Conservation (phyloP, 1,140 invertebrate species). For the Brachionus manjavacas region DNA sequence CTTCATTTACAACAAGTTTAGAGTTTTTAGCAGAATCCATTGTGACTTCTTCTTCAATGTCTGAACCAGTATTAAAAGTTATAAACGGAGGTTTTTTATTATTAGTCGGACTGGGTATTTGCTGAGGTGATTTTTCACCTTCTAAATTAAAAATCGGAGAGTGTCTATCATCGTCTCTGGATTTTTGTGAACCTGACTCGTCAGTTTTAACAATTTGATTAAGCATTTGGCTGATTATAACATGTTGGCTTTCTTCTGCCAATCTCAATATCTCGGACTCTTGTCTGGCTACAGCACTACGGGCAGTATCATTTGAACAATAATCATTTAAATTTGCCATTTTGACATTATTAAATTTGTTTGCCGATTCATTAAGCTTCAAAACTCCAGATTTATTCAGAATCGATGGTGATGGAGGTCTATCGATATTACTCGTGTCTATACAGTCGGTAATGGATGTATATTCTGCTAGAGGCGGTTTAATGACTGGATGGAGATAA, state of each 20-base stretch:
- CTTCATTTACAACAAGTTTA: background rate
- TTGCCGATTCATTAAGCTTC: background rate
- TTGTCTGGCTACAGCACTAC: constrained; percentile 21
- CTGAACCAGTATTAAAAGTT: background rate
- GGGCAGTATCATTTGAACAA: constrained; percentile 4
- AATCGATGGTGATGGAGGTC: constrained; percentile 25
- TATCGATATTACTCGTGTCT: constrained; percentile 21
- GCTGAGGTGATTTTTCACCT: background rate
- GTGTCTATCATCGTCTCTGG: background rate
- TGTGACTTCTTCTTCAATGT: background rate
- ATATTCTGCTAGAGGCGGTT: constrained; percentile 20
- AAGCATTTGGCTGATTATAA: constrained; percentile 38
- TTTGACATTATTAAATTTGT: background rate
- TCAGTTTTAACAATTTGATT: constrained; percentile 30
- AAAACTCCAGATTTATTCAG: background rate
- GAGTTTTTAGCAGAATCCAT: background rate
- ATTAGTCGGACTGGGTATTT: background rate
- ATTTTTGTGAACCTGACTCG: background rate
- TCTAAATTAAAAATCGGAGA: background rate
- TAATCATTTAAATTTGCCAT: constrained; percentile 8
- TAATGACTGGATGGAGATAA: constrained; percentile 9
- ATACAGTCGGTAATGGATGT: constrained; percentile 39
- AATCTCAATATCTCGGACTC: constrained; percentile 28
- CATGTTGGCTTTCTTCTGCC: constrained; percentile 41
- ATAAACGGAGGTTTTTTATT: background rate